phyloP scores from a whole-genome alignment of 1,140 invertebrate genomes.

The Ditylenchus dipsaci region DNA sequence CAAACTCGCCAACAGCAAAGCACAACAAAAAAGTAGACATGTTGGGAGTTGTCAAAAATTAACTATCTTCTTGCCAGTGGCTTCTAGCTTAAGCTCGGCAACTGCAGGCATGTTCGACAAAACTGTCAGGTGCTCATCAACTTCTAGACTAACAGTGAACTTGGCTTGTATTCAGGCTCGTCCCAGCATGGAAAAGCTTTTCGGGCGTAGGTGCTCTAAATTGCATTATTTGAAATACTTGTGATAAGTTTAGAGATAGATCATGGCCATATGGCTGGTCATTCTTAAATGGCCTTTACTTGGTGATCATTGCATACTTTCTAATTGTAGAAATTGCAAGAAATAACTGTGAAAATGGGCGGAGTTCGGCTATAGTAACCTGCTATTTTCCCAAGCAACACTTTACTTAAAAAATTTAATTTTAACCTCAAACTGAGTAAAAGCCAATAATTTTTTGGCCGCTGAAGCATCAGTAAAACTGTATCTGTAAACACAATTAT shows the following conservation, averaged over 20 bases:
- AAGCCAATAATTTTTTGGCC: slow-evolving; percentile 14
- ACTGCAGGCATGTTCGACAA: slow-evolving; percentile 54
- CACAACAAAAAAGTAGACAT: slow-evolving; percentile 63
- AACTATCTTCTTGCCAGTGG: slow-evolving; percentile 59
- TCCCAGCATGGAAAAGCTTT: slow-evolving; percentile 93
- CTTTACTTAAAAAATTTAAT: too few relatives aligned
- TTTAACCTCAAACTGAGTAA: slow-evolving; percentile 38
- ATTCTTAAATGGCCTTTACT: too few relatives aligned
- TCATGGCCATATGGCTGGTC: too few relatives aligned
- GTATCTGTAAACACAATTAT: slow-evolving; percentile 19
- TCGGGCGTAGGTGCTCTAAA: slow-evolving; percentile 66
- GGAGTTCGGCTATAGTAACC: too few relatives aligned
- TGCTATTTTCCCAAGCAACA: too few relatives aligned
- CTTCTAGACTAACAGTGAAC: slow-evolving; percentile 64
- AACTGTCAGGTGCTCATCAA: slow-evolving; percentile 48
- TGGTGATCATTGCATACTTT: too few relatives aligned
- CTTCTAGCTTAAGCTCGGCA: slow-evolving; percentile 33
- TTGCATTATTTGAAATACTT: too few relatives aligned
- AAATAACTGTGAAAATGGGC: too few relatives aligned
- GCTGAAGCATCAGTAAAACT: slow-evolving; percentile 27
- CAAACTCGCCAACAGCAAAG: slow-evolving; percentile 61
- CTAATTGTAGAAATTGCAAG: too few relatives aligned
- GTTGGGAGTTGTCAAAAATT: slow-evolving; percentile 56
- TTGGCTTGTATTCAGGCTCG: slow-evolving; percentile 83
- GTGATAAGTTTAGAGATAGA: too few relatives aligned